Base-by-base conservation (phyloP, 2,888 invertebrate genomes). In the Hirtodrosophila trivittata region DNA sequence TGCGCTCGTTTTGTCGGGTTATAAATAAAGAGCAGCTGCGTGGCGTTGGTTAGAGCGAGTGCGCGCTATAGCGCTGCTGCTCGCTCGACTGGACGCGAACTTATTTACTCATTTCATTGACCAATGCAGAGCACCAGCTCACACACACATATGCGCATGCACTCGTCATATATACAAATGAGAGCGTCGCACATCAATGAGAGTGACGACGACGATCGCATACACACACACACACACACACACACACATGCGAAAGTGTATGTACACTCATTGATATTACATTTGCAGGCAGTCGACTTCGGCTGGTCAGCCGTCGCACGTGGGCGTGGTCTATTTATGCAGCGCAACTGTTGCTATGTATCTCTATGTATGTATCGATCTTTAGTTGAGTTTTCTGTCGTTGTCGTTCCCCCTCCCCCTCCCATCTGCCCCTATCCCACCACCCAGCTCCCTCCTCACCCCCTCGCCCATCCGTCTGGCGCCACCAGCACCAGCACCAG, bases 101-200 rank as follows among this genome's bases (percentile, higher is more conserved):
- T 84, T 83, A 84, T 84, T 83, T 83, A 83, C 81, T 86, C 89
- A 83, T 84, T 89, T 78, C 82, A 87, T 84, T 89, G 89, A 89
- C 89, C 89, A 89, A 89, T 89, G 87, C 89, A 89, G 89, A 87
- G 77, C 89, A 89, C 47, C 12, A 47, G 46, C 43, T 54, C 55
- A 35, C 30, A 51, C 56, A 47, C 32, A 47, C 49, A 38, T 28
- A 25, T 13, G 49, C 56, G 16, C 26, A 39, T 28, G 6, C 26
- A 18, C 30, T 46, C 38, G 18, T 16, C 47, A 21, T 12, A 25
- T 60, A 67, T 45, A 56, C 42, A 69, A 64, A 63, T 58, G 63
- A 69, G 77, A 70, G 70, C 57, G 46, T 47, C 56, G 58, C 58
- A 65, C 66, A 58, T 68, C 51, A 72, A 68, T 50, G 60, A 52